phyloP scores from a whole-genome alignment of 2,113 vertebrate species.

The Rattus norvegicus region DNA sequence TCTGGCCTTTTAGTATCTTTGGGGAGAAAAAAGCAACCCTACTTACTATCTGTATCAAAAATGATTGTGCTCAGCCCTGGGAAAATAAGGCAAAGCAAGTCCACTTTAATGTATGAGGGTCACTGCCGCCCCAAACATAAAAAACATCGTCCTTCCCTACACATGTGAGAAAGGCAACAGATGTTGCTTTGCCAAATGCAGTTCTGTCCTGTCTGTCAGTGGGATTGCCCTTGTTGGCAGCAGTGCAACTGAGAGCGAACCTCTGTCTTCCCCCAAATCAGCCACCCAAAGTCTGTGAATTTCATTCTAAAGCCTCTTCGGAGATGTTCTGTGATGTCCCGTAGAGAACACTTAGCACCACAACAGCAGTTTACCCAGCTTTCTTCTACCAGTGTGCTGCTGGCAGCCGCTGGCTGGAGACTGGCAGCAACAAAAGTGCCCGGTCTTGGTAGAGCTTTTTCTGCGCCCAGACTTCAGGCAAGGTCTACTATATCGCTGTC shows the following conservation, averaged over 20 bases:
- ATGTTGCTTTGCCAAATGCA: not conserved
- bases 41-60: not conserved
- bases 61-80: not conserved
- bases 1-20: not conserved
- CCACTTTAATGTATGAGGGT: not conserved
- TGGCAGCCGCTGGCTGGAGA: not conserved
- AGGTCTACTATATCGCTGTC: not conserved
- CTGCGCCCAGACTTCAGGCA: not conserved
- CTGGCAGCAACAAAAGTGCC: not conserved
- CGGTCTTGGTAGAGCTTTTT: not conserved
- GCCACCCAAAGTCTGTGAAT: not conserved
- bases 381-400: not conserved
- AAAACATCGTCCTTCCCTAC: not conserved
- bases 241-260: not conserved
- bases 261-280: not conserved
- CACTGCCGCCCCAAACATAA: not conserved
- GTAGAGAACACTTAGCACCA: not conserved
- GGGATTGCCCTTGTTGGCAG: not conserved
- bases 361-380: not conserved
- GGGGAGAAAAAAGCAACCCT: not conserved
- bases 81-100: constrained; percentile 27
- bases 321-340: not conserved
- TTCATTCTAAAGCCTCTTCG: not conserved
- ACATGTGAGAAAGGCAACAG: not conserved
- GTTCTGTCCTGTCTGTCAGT: not conserved